Base-by-base conservation (phyloP, 2,113 vertebrate species). In the Amblyopsis rosae region DNA sequence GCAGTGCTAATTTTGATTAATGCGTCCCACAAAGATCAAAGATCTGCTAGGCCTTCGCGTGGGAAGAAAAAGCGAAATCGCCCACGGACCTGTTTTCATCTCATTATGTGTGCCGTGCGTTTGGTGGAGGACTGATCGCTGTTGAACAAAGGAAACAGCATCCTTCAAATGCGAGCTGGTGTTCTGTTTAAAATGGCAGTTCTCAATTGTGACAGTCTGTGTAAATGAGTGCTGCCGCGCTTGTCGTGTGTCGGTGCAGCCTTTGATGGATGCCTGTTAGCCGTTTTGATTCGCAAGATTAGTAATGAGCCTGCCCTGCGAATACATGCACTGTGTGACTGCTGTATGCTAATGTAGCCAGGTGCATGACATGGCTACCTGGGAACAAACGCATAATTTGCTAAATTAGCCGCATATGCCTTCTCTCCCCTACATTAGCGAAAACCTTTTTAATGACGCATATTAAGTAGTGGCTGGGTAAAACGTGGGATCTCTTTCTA, bases 1-100 rank as follows among this genome's bases (percentile, higher is more conserved):
- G 56, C 51, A 55, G 50, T 51, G 69, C 62, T 82, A 85, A 86
- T 82, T 69, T 68, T 84, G 80, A 86, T 86, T 81, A 83, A 83
- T 77, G 75, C 77, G 56, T 62, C 67, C 57, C 60, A 65, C 19
- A 6, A 33, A 69, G 73, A 86, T 88, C 70, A 85, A 80, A 84
- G 75, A 65, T 66, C 62, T 26, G 33, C 49, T 13, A 70, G 68
- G 82, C 74, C 84, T 86, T 77, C 60, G 65, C 26, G 73, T 72
- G 68, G 19, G 55, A 77, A 61, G 10, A 65, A 60, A 71, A 71
- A 65, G 16, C 59, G 67, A 79, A 77, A 83, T 73, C 64, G 26
- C 72, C 79, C 77, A 77, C 76, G 65, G 74, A 33, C 72, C 61
- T 82, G 65, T 81, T 66, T 86, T 74, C 70, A 81, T 72, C 75